phyloP scores from a whole-genome alignment of 2,113 vertebrate species.

The Lipophrys pholis region DNA sequence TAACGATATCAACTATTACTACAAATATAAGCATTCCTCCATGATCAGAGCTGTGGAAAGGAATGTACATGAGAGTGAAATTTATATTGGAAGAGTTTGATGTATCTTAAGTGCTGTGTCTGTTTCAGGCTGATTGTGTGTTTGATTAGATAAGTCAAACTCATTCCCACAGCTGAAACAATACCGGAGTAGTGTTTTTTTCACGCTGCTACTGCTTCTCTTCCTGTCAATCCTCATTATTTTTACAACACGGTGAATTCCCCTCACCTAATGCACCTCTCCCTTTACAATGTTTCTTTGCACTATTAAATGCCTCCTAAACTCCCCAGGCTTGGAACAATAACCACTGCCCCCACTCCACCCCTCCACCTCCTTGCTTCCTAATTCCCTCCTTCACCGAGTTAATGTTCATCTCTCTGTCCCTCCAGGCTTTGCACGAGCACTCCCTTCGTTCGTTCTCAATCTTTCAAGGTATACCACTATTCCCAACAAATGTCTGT shows the following conservation, averaged over 20 bases:
- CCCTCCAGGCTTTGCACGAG: conserved; percentile 1
- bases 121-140: conserved; percentile 41
- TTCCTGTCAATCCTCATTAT: conserved; percentile 30
- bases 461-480: conserved; percentile 21
- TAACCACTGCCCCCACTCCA: conserved; percentile 23
- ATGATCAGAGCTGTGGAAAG: too few species aligned
- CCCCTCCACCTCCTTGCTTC: conserved; percentile 11
- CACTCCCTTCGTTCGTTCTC: conserved; percentile 5
- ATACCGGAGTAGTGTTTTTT: conserved; percentile 32
- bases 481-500: conserved; percentile 48
- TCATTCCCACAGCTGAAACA: conserved; percentile 32
- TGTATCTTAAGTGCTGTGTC: conserved; percentile 24
- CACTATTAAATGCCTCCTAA: conserved; percentile 10
- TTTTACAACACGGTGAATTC: conserved; percentile 3
- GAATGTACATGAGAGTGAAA: too few species aligned
- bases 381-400: conserved; percentile 41
- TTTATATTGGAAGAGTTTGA: conserved; percentile 15
- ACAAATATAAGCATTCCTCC: too few species aligned
- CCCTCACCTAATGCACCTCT: not conserved
- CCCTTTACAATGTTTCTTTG: conserved; percentile 30
- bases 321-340: conserved; percentile 50
- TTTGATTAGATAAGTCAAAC: conserved; percentile 50
- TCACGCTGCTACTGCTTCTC: conserved; percentile 17
- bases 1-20: too few species aligned
- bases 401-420: conserved; percentile 41